phyloP scores from a whole-genome alignment of 2,888 invertebrate species.

The Drosophila buzzatii region DNA sequence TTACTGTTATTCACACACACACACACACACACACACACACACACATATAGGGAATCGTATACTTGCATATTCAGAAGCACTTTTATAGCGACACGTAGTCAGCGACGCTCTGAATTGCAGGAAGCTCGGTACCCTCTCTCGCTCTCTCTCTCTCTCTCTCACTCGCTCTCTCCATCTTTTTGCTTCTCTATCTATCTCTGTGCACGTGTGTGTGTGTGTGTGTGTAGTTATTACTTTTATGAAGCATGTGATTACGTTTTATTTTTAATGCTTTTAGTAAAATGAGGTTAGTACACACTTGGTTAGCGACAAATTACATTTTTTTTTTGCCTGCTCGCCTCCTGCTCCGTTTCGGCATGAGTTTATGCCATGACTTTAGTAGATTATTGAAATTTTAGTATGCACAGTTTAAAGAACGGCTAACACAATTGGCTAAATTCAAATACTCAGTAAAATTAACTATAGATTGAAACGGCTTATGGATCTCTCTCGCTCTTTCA shows the following conservation, averaged over 20 bases:
- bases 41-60: constrained; percentile 8
- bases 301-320: constrained; percentile 81
- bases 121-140: constrained; percentile 44
- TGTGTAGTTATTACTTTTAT: constrained; percentile 82
- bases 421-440: constrained; percentile 5
- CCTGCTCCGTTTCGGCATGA: background rate
- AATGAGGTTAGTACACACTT: constrained; percentile 81
- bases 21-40: constrained; percentile 15
- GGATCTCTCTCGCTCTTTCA: background rate
- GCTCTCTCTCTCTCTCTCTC: background rate
- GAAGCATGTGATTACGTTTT: constrained; percentile 81
- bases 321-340: constrained; percentile 26
- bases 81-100: constrained; percentile 76
- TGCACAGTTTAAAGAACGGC: constrained; percentile 28
- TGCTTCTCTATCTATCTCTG: constrained; percentile 7
- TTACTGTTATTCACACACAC: constrained; percentile 41
- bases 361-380: constrained; percentile 13
- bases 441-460: background rate
- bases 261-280: constrained; percentile 81
- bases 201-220: constrained; percentile 45
- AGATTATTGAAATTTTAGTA: constrained; percentile 51
- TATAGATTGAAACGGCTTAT: background rate
- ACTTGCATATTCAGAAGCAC: constrained; percentile 35
- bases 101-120: constrained; percentile 70
- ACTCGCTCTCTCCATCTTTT: constrained; percentile 1